Base-by-base conservation (phyloP, 2,113 vertebrate species). In the Catharus bicknelli region DNA sequence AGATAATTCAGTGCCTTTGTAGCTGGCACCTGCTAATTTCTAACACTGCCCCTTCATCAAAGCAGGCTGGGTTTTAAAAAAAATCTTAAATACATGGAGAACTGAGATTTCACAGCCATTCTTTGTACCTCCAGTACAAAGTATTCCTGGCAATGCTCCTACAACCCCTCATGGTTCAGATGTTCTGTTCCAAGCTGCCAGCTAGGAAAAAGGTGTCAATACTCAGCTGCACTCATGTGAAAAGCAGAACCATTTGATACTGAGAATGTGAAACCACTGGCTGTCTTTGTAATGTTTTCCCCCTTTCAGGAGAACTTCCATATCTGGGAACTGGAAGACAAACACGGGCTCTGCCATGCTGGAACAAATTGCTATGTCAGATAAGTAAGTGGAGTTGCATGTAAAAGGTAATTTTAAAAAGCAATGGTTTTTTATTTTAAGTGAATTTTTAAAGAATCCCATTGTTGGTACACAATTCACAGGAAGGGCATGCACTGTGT, bases 251-350 rank as follows among this genome's bases (percentile, higher is more conserved):
- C 7, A 34, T 36, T 58, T 34, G 36, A 26, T 1, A 21, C 11
- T 36, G 70, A 72, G 45, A 38, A 34, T 19, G 29, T 17, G 54
- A 47, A 69, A 69, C 20, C 30, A 25, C 67, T 83, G 70, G 21
- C 84, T 94, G 47, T 30, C 42, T 92, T 84, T 92, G 75, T 96
- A 94, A 94, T 91, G 32, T 84, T 86, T 91, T 83, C 82, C 86
- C 70, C 70, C 72, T 94, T 97, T 84, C 96, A 99, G 99, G 99
- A 98, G 99, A 95, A 99, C 99, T 53, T 99, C 99, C 36, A 99
- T 99, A 97, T 99, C 99, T 34, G 99, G 99, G 91, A 99, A 99
- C 97, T 99, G 99, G 99, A 99, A 99, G 97, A 99, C 99, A 68
- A 99, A 99, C 97, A 99, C 98, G 1, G 99, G 99, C 80, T 99